Evolutionary conservation across 2,888 invertebrate species (phyloP), one percentile per base, ranked within the genome.

Genomic region (Amaurobius ferox): DNA sequence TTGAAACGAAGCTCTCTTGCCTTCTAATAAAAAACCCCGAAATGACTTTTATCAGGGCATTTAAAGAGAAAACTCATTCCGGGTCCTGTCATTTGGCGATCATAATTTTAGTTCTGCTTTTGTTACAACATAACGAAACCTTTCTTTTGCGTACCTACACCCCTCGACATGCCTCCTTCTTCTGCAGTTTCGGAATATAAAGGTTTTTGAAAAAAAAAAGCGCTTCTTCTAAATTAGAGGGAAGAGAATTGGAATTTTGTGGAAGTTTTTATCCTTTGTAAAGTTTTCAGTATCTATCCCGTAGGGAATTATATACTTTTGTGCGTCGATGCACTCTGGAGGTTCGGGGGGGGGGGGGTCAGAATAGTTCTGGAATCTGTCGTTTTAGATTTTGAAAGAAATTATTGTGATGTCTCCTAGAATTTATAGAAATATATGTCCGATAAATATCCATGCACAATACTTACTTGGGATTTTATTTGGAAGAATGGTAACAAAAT

Each of bases 31-130:
- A 35, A 16, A 44, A 44, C 6, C 2, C 44, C 16, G 9, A 16
- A 11, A 44, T 44, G 16, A 44, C 44, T 44, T n/a, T n/a, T n/a
- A n/a, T n/a, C n/a, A n/a, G n/a, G n/a, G n/a, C n/a, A n/a, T n/a
- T n/a, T n/a, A n/a, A n/a, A n/a, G n/a, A n/a, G n/a, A n/a, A n/a
- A n/a, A n/a, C n/a, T n/a, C n/a, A n/a, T n/a, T n/a, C n/a, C n/a
- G 16, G 2, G 2, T 2, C 16, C 44, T 44, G 44, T 44, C 44
- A 44, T 44, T 44, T 16, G 16, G 16, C 2, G 44, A 44, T 44
- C 44, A 44, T 44, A 44, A 44, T 44, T 44, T 44, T 44, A 5
- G 44, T 44, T 44, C 44, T 16, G 44, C 44, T 44, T 44, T 44
- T 16, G 44, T 44, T 44, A 16, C 44, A 7, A 44, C 16, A 44